A percentile compares a stretch with the other conserved stretches of the same genome.
Evolutionary conservation across 2,113 vertebrate genomes (phyloP).

Genomic region (Pseudopodoces humilis): DNA sequence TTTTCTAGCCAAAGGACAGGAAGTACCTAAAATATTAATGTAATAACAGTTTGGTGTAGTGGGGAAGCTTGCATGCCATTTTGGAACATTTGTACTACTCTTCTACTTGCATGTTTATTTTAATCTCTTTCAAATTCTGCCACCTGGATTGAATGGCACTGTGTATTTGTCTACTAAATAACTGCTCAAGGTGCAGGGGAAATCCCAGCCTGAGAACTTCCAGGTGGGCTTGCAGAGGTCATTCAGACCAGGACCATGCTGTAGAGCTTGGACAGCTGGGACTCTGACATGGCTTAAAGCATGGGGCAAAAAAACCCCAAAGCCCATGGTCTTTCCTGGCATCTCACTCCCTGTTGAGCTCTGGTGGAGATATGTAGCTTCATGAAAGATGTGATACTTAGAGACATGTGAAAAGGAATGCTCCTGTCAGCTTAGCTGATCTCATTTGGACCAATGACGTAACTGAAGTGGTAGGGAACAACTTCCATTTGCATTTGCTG

Average conservation of each 20-base stretch:
- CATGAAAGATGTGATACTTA: background rate
- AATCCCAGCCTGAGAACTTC: conserved; percentile 10
- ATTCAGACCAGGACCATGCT: background rate
- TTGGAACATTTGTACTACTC: background rate
- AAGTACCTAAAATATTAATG: background rate
- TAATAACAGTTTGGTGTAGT: background rate
- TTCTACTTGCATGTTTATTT: background rate
- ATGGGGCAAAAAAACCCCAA: background rate
- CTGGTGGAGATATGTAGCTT: background rate
- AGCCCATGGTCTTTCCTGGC: background rate
- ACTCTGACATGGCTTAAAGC: background rate
- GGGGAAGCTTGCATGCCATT: background rate
- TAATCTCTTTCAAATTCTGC: background rate
- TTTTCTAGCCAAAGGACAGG: background rate
- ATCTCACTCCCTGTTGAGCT: background rate
- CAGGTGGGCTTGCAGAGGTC: background rate
- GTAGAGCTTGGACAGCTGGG: background rate
- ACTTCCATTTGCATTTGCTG: background rate
- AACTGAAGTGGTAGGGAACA: background rate
- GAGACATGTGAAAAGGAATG: background rate
- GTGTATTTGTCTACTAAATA: background rate
- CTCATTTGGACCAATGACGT: background rate
- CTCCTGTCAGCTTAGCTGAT: background rate
- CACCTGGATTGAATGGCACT: background rate
- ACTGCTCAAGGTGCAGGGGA: background rate